phyloP scores from a whole-genome alignment of 2,888 invertebrate species.

The Timema podura region DNA sequence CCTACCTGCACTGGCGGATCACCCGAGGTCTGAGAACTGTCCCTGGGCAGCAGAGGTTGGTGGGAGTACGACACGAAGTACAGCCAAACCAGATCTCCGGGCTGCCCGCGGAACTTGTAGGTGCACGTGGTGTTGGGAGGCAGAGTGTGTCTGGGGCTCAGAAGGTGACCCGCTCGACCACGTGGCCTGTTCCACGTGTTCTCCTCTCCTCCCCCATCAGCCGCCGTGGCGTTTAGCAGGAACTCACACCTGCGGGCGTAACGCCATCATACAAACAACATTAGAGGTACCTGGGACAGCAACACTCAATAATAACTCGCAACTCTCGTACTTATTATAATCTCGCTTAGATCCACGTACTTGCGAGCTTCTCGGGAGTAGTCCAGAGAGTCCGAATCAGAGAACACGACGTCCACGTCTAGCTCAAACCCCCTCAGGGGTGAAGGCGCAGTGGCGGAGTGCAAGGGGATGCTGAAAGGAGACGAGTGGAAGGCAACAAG shows the following conservation, averaged over 20 bases:
- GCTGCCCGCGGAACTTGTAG: conserved; percentile 76
- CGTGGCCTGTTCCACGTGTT: conserved; percentile 41
- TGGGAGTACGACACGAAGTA: conserved; percentile 83
- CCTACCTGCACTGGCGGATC: conserved; percentile 22
- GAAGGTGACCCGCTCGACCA: conserved; percentile 67
- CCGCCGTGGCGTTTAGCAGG: conserved; percentile 69
- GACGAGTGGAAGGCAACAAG: conserved; percentile 85
- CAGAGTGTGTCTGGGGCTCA: conserved; percentile 77
- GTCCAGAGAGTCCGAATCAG: conserved; percentile 81
- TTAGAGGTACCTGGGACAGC: not conserved
- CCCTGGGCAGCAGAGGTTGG: conserved; percentile 57
- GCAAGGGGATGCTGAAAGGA: conserved; percentile 74
- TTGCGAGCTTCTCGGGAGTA: conserved; percentile 58
- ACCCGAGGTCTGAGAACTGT: conserved; percentile 40
- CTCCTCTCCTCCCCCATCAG: conserved; percentile 51
- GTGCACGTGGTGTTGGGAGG: conserved; percentile 84
- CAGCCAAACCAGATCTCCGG: conserved; percentile 78
- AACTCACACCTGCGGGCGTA: conserved; percentile 59
- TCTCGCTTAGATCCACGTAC: conserved; percentile 32
- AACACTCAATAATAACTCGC: not conserved
- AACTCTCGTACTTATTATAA: not conserved
- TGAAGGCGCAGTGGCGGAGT: conserved; percentile 59
- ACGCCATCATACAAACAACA: not conserved
- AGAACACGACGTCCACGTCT: conserved; percentile 82
- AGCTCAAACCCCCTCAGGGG: conserved; percentile 76